A percentile compares a stretch with the other conserved stretches of the same genome.
Conservation (phyloP, 2,113 vertebrate genomes). For the Oreocharis arfaki region DNA sequence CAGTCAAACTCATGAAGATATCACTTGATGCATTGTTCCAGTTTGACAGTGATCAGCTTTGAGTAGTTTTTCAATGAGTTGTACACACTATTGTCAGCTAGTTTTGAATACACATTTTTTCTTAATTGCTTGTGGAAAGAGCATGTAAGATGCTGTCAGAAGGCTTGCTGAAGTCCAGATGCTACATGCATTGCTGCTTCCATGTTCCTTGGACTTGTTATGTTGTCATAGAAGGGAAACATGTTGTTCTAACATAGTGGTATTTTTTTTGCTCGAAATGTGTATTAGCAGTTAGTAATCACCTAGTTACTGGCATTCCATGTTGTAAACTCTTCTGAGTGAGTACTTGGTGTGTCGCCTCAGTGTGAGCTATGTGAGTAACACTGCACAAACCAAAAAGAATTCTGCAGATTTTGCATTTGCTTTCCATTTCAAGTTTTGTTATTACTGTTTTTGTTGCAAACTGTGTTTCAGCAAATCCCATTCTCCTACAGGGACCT, state of each 20-base stretch:
- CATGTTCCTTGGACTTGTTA: neutral
- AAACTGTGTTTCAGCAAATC: neutral
- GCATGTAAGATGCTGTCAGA: neutral
- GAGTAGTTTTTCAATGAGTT: neutral
- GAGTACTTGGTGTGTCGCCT: neutral
- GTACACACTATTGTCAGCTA: neutral
- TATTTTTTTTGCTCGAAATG: neutral
- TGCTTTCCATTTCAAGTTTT: neutral
- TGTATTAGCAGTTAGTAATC: conserved; percentile 3
- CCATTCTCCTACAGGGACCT: neutral
- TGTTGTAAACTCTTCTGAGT: neutral
- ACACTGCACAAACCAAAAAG: neutral
- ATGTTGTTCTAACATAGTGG: neutral
- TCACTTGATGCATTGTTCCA: neutral
- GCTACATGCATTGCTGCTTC: neutral
- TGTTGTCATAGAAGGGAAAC: neutral
- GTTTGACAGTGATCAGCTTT: neutral
- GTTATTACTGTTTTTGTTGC: neutral
- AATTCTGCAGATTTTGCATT: neutral
- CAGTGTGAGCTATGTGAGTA: neutral
- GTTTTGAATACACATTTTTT: neutral
- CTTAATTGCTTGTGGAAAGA: neutral
- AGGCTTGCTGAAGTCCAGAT: neutral
- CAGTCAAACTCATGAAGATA: neutral
- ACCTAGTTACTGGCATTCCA: neutral